Evolutionary conservation across 2,113 vertebrate genomes (phyloP).

Genomic region (Platichthys stellatus): DNA sequence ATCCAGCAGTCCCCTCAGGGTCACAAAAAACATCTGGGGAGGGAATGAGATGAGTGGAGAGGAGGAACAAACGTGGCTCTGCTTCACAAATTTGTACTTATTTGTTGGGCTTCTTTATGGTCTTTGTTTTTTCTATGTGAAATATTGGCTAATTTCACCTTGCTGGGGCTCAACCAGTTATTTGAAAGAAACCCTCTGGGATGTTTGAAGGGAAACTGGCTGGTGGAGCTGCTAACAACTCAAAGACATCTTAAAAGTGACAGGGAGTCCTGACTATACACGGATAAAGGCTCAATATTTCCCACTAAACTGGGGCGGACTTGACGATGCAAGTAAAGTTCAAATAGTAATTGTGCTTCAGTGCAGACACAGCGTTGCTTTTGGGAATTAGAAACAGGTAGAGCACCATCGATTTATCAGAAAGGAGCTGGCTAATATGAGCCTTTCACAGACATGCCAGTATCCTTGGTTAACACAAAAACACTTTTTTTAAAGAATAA

Average conservation of each 20-base stretch:
- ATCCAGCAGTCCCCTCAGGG: neutral
- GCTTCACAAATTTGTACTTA: neutral
- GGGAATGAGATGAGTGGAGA: neutral
- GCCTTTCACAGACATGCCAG: no score
- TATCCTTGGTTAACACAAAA: no score
- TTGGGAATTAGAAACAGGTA: neutral
- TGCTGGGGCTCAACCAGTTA: neutral
- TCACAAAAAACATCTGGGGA: neutral
- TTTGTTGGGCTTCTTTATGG: neutral
- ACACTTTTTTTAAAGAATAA: neutral
- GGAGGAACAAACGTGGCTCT: neutral
- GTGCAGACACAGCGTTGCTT: neutral
- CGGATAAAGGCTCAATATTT: neutral
- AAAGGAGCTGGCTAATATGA: neutral
- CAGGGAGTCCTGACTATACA: neutral
- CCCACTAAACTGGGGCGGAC: no score
- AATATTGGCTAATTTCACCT: neutral
- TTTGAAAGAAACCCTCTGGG: neutral
- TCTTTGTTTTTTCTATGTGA: constrained; percentile 1
- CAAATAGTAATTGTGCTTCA: neutral
- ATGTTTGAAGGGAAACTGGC: neutral
- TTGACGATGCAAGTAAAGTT: no score
- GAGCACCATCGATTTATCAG: neutral
- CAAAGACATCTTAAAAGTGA: neutral
- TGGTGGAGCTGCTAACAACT: neutral